phyloP scores from a whole-genome alignment of 2,113 vertebrate species.

The Pelusios castaneus region DNA sequence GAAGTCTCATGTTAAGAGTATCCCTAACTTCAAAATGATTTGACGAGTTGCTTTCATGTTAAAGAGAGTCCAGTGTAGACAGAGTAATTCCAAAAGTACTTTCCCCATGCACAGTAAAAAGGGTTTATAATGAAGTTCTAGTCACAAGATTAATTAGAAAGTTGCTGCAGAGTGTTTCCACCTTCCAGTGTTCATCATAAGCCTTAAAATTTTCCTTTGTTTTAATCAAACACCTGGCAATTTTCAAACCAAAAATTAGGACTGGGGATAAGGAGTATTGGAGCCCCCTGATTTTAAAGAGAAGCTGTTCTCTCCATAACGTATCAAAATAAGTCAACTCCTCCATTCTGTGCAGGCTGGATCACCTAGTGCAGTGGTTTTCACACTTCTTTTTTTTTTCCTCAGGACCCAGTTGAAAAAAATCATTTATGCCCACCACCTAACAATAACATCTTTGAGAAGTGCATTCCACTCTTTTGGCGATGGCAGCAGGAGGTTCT shows the following conservation, averaged over 20 bases:
- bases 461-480: too few relatives aligned
- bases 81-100: neutral
- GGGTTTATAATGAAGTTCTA: neutral
- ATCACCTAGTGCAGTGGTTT: neutral
- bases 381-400: too few relatives aligned
- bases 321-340: neutral
- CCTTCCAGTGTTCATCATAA: neutral
- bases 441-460: too few relatives aligned
- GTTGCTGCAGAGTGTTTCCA: neutral
- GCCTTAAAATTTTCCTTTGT: neutral
- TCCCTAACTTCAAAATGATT: neutral
- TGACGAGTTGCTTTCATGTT: neutral
- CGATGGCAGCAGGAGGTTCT: too few relatives aligned
- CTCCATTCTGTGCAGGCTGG: neutral
- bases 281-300: neutral
- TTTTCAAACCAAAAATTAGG: neutral
- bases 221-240: rapidly evolving
- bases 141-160: neutral
- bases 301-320: neutral
- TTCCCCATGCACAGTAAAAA: neutral
- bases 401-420: too few relatives aligned
- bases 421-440: too few relatives aligned
- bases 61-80: neutral
- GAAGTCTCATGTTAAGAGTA: neutral
- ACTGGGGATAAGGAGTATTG: neutral